Percentiles rank a stretch among this genome's conserved stretches.
Conservation (phyloP, 2,888 invertebrate genomes). For the Chelonus formosanus region DNA sequence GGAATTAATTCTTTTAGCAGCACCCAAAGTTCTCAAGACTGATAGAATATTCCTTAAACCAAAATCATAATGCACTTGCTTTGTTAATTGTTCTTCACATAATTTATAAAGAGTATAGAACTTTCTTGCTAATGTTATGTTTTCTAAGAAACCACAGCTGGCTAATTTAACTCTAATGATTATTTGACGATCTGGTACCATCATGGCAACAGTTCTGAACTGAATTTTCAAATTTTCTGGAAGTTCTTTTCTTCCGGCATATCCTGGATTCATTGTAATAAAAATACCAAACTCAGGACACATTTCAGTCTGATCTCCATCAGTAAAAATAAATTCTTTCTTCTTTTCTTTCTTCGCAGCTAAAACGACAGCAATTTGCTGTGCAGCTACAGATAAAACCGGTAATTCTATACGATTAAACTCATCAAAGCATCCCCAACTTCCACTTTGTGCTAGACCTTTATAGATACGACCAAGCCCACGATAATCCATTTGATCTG, state of each 20-base stretch:
- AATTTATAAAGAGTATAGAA: slow-evolving; percentile 96
- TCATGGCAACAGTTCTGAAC: slow-evolving; percentile 97
- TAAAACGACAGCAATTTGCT: slow-evolving; percentile 93
- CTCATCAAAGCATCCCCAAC: slow-evolving; percentile 99
- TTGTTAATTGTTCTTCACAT: slow-evolving; percentile 96
- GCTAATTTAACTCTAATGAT: slow-evolving; percentile 96
- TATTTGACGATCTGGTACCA: slow-evolving; percentile 97
- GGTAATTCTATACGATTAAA: slow-evolving; percentile 95
- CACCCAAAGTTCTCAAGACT: slow-evolving; percentile 90
- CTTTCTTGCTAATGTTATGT: slow-evolving; percentile 92
- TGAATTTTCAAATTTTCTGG: slow-evolving; percentile 98
- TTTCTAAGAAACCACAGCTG: slow-evolving; percentile 94
- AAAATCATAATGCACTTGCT: slow-evolving; percentile 96
- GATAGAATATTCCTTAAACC: slow-evolving; percentile 95
- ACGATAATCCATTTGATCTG: slow-evolving; percentile 98
- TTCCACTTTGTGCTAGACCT: slow-evolving; percentile 93
- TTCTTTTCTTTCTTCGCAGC: slow-evolving; percentile 93
- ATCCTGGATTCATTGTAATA: slow-evolving; percentile 98
- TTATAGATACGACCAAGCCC: slow-evolving; percentile 95
- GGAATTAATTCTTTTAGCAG: slow-evolving; percentile 88
- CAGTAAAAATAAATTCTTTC: slow-evolving; percentile 90
- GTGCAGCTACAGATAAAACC: slow-evolving; percentile 93
- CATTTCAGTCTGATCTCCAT: slow-evolving; percentile 91
- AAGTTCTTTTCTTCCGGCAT: slow-evolving; percentile 94
- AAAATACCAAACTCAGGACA: slow-evolving; percentile 97